Base-by-base conservation (phyloP, 2,888 invertebrate species). In the Panorpa germanica region DNA sequence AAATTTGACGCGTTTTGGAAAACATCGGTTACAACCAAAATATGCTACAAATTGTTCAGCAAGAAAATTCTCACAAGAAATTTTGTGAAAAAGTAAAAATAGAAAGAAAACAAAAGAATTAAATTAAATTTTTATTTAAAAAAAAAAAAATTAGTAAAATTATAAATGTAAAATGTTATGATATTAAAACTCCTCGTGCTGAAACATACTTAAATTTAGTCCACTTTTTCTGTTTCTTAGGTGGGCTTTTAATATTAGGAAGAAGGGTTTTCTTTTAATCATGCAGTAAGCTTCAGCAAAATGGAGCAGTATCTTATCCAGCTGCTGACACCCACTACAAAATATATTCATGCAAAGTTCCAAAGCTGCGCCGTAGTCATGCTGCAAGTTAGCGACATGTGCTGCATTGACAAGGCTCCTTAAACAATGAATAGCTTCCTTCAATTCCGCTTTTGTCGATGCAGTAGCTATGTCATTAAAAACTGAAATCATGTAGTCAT, bases 341-440 rank as follows among this genome's bases (percentile, higher is more conserved):
- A 93, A 83, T 28, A 95, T 54, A 50, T 83, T 74, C 39, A 86
- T 70, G 0, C 88, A 93, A 20, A 83, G 58, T 51, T 95, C 93
- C 3, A 95, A 52, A 1, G 86, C 80, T 31, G 86, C 88, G 0
- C 91, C 95, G 54, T 88, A 93, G 50, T 95, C 93, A 46, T 81
- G 80, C 50, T 96, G 95, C 46, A 95, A 95, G 32, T 81, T 72
- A 1, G 93, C 95, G n/a, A n/a, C 85, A 49, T 71, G 80, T 5
- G 85, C 75, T 32, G 72, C 71, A 4, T 80, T 85, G 35, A 88
- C 67, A 2, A 86, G 57, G 33, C 83, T 78, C 42, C 86, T 81
- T 4, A 93, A 48, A 16, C 72, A 66, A 13, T 73, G 70, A 35
- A 80, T 58, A 17, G 66, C 53, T 28, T 56, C 59, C 34, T 63